Conservation (phyloP, 1,140 invertebrate genomes). For the Lasaia peninsularis region DNA sequence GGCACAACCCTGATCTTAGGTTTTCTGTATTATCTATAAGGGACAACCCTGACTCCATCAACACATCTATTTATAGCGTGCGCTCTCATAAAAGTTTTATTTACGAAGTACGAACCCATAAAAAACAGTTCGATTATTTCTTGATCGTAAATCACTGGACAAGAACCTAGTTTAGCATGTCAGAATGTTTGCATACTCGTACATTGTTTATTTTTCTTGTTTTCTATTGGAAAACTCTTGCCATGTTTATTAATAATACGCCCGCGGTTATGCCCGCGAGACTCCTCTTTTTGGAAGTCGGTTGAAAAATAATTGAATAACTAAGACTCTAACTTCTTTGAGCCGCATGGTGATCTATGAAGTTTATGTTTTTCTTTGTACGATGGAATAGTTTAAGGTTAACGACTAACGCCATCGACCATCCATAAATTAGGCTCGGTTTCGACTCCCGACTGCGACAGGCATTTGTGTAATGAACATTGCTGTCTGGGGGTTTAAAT, state of each 20-base stretch:
- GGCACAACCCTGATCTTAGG: too few species aligned
- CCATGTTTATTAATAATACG: background rate
- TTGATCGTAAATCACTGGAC: constrained; percentile 36
- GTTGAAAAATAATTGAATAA: too few species aligned
- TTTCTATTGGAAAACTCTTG: background rate
- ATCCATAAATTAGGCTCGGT: too few species aligned
- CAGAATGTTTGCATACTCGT: constrained; percentile 10
- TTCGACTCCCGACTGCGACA: too few species aligned
- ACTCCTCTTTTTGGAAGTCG: background rate
- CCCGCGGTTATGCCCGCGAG: background rate
- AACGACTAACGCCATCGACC: too few species aligned
- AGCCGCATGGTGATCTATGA: too few species aligned
- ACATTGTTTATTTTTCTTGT: background rate
- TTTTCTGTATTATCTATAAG: too few species aligned
- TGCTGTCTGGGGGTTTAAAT: too few species aligned
- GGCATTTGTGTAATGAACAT: too few species aligned
- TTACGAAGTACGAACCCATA: constrained; percentile 35
- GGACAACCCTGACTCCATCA: constrained; percentile 19
- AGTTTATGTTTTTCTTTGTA: too few species aligned
- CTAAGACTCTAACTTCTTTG: too few species aligned
- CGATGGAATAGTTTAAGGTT: too few species aligned
- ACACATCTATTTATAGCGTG: constrained; percentile 30
- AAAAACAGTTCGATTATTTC: constrained; percentile 40
- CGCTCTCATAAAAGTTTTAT: constrained; percentile 28
- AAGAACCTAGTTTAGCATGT: constrained; percentile 21